These are phyloP conservation scores for Phocoena sinus DNA, from an alignment of 2,113 vertebrate genomes.

Conservation along the genomic window DNA sequence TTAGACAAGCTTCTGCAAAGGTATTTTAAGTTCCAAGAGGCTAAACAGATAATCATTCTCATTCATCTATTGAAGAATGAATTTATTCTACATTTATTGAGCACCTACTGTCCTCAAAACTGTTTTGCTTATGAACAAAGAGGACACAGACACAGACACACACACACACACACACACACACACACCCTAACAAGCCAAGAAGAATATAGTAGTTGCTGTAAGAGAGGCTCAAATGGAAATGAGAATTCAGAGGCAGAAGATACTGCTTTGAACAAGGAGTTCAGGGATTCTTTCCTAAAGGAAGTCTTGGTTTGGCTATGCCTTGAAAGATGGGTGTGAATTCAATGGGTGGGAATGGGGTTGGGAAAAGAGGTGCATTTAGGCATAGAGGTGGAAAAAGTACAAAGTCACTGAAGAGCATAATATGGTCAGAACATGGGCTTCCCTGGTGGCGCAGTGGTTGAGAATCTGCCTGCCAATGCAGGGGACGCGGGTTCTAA, in stretches of 20 bases:
- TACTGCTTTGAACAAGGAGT: background rate
- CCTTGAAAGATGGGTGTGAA: background rate
- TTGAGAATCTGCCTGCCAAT: too few species aligned
- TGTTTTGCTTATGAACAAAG: background rate
- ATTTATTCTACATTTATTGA: slow-evolving; percentile 27
- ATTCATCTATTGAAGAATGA: background rate
- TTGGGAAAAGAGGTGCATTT: background rate
- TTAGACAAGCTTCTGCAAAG: background rate
- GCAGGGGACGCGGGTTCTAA: too few species aligned
- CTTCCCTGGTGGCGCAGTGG: too few species aligned
- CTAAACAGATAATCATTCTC: background rate
- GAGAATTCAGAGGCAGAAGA: background rate
- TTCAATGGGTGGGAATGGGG: background rate
- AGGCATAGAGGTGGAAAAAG: background rate
- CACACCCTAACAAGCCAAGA: background rate
- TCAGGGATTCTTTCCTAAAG: background rate
- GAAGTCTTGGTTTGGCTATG: background rate
- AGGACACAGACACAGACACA: background rate
- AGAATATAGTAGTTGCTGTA: background rate
- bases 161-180: background rate
- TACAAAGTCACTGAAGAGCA: background rate
- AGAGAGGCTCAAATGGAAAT: background rate
- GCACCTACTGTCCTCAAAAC: background rate
- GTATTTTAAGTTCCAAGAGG: background rate
- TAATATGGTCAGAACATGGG: background rate